phyloP scores from a whole-genome alignment of 2,113 vertebrate genomes.

The Otis tarda region DNA sequence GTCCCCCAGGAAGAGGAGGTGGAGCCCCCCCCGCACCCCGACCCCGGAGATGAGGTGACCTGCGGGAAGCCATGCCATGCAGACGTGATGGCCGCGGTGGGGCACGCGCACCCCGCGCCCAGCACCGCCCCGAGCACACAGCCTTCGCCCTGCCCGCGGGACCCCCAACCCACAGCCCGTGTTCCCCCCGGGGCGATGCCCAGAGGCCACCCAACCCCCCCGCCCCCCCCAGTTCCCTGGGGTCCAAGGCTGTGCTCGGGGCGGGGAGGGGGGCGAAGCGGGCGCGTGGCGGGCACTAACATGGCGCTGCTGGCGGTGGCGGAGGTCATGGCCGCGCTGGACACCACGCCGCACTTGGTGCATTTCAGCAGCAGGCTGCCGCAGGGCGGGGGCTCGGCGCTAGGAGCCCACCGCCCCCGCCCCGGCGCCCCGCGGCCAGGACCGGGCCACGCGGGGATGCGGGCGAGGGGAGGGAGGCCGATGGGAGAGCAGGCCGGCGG shows the following conservation, averaged over 20 bases:
- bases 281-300: constrained; percentile 82
- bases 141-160: not conserved
- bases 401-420: not conserved
- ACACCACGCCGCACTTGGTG: constrained; percentile 95
- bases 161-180: not conserved
- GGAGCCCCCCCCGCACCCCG: not conserved
- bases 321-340: constrained; percentile 90
- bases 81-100: not conserved
- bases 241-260: not conserved
- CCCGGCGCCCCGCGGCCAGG: not conserved
- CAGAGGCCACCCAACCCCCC: not conserved
- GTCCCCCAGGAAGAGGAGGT: not conserved
- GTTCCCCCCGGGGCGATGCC: not conserved
- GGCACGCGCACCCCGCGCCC: not conserved
- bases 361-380: constrained; percentile 95
- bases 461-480: constrained; percentile 14
- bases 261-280: not conserved
- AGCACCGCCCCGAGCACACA: not conserved
- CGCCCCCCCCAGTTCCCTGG: rapidly evolving
- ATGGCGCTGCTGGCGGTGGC: constrained; percentile 93
- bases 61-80: constrained; percentile 29
- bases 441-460: constrained; percentile 57
- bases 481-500: not conserved
- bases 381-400: constrained; percentile 77
- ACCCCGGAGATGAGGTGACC: not conserved